Evolutionary conservation across 2,797 vertebrate genomes (phyloP).

Genomic region (Fratercula arctica): DNA sequence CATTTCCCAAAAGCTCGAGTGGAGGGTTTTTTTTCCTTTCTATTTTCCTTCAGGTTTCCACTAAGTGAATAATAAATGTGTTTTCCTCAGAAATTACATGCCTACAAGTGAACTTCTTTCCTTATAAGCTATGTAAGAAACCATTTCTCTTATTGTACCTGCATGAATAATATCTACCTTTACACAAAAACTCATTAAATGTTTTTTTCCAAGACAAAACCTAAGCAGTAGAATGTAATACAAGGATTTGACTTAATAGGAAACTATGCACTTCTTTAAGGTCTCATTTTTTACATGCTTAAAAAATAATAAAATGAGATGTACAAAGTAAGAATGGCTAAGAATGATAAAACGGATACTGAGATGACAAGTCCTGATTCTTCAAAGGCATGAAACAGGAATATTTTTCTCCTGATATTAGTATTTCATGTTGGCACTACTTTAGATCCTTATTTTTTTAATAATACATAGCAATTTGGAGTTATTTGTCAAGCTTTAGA

Average conservation of each 20-base stretch:
- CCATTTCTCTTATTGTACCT: constrained; percentile 32
- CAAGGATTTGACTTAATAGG: constrained; percentile 10
- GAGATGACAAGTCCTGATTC: not conserved
- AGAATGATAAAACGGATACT: not conserved
- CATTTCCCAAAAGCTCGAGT: constrained; percentile 7
- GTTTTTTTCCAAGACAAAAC: not conserved
- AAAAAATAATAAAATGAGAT: not conserved
- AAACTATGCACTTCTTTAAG: not conserved
- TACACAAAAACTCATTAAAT: constrained; percentile 36
- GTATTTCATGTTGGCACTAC: not conserved
- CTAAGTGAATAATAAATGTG: constrained; percentile 58
- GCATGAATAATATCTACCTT: constrained; percentile 42
- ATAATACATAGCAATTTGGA: not conserved
- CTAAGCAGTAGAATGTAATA: not conserved
- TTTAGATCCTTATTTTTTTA: constrained; percentile 3
- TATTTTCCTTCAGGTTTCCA: constrained; percentile 40
- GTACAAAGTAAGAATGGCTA: not conserved
- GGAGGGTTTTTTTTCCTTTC: not conserved
- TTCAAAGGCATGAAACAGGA: not conserved
- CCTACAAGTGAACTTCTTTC: constrained; percentile 36
- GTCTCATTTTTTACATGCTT: not conserved
- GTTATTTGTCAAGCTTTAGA: not conserved
- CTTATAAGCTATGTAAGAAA: constrained; percentile 14
- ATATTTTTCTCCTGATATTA: not conserved
- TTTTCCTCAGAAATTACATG: constrained; percentile 54